Evolutionary conservation across 92 coral and sea anemone species (phyloP).

Genomic region (Actinostola sp.): DNA sequence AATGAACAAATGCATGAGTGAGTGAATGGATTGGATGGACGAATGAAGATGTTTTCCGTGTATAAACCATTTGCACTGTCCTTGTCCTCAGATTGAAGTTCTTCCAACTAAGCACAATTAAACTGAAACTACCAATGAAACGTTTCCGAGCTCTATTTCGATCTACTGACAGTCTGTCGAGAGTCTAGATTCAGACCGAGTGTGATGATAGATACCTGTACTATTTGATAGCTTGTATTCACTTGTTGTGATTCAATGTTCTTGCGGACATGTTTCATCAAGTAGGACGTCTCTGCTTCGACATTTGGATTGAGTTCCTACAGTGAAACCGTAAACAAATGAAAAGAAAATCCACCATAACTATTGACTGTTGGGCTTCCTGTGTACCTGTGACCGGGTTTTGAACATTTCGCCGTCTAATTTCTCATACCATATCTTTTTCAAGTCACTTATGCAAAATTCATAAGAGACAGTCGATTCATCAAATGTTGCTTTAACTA

Average conservation of each 20-base stretch:
- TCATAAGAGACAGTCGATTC: slow-evolving; percentile 73
- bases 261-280: slow-evolving; percentile 71
- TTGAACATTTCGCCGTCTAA: slow-evolving; percentile 56
- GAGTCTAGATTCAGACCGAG: too few species aligned
- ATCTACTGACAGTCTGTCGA: too few species aligned
- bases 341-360: background rate
- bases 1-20: too few species aligned
- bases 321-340: background rate
- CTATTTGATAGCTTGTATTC: slow-evolving; percentile 49
- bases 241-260: slow-evolving; percentile 59
- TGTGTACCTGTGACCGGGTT: slow-evolving; percentile 71
- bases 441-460: slow-evolving; percentile 77
- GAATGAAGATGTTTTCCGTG: too few species aligned
- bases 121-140: too few species aligned
- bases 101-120: too few species aligned
- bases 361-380: background rate
- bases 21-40: too few species aligned
- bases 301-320: slow-evolving; percentile 94
- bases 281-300: slow-evolving; percentile 74
- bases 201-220: slow-evolving; percentile 76
- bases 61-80: too few species aligned
- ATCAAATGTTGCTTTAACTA: slow-evolving; percentile 76
- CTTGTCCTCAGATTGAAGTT: too few species aligned
- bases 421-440: slow-evolving; percentile 80
- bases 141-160: too few species aligned